phyloP scores from a whole-genome alignment of 2,888 invertebrate species.

The Macrosiphum euphorbiae region DNA sequence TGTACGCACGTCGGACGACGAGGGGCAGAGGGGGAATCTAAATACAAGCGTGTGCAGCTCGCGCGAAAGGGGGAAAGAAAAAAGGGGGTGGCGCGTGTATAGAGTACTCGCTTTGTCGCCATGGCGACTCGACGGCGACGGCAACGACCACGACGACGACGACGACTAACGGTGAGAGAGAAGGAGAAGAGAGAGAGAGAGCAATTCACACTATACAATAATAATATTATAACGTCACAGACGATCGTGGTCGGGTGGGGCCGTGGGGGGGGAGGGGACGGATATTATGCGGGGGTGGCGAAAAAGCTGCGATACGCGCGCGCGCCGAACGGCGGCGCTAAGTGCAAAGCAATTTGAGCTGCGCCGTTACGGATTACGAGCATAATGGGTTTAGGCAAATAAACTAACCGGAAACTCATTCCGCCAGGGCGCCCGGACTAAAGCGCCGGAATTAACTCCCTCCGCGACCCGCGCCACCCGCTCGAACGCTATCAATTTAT shows the following conservation, averaged over 20 bases:
- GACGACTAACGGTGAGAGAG: neutral
- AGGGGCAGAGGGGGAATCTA: neutral
- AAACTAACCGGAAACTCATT: slow-evolving; percentile 66
- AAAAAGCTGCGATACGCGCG: slow-evolving; percentile 35
- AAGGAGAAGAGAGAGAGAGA: neutral
- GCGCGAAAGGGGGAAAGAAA: neutral
- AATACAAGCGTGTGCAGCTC: neutral
- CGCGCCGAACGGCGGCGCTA: slow-evolving; percentile 48
- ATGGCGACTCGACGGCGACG: slow-evolving; percentile 18
- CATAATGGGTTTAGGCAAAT: slow-evolving; percentile 67
- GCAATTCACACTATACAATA: neutral
- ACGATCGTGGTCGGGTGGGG: neutral
- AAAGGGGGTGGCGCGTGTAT: slow-evolving; percentile 58
- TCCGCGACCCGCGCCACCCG: neutral
- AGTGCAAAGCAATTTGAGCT: slow-evolving; percentile 66
- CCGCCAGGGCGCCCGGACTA: slow-evolving; percentile 60
- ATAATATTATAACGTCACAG: neutral
- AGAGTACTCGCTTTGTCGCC: slow-evolving; percentile 23
- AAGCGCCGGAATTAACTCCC: slow-evolving; percentile 63
- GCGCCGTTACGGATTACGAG: slow-evolving; percentile 66
- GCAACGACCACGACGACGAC: neutral
- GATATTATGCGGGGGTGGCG: neutral
- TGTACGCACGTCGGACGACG: neutral
- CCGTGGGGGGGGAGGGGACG: neutral
- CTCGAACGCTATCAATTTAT: slow-evolving; percentile 41